Percentiles rank a stretch among this genome's conserved stretches.
phyloP scores from a whole-genome alignment of 1,140 invertebrate genomes.

The Centruroides sculpturatus region DNA sequence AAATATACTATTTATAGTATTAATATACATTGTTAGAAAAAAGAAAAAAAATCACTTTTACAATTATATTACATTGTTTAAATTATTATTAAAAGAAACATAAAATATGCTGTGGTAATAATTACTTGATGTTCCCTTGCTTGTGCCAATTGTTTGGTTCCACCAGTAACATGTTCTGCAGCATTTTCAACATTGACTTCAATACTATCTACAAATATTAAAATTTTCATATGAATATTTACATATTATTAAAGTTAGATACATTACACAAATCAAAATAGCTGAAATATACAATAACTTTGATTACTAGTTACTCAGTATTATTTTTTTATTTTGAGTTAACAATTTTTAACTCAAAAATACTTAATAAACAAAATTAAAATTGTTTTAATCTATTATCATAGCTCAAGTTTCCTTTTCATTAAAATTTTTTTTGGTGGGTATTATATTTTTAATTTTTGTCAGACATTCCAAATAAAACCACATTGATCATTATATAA shows the following conservation, averaged over 20 bases:
- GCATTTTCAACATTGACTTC: conserved; percentile 88
- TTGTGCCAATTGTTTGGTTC: conserved; percentile 58
- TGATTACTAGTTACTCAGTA: too few relatives aligned
- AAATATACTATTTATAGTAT: not conserved
- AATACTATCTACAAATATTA: conserved; percentile 58
- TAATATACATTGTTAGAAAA: not conserved
- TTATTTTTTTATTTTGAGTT: too few relatives aligned
- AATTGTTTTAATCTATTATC: too few relatives aligned
- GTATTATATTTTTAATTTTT: too few relatives aligned
- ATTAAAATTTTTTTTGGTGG: too few relatives aligned
- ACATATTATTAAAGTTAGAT: not conserved
- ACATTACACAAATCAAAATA: too few relatives aligned
- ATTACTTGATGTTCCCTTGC: conserved; percentile 62
- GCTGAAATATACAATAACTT: too few relatives aligned
- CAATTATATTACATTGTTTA: not conserved
- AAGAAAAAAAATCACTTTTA: not conserved
- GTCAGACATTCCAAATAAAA: too few relatives aligned
- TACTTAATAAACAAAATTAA: too few relatives aligned
- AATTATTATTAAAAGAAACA: not conserved
- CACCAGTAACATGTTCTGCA: conserved; percentile 69
- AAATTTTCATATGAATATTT: conserved; percentile 5
- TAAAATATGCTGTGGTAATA: not conserved
- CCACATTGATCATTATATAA: too few relatives aligned
- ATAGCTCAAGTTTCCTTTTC: too few relatives aligned
- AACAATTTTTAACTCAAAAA: too few relatives aligned